Percentiles rank a stretch among this genome's conserved stretches.
These are phyloP conservation scores for Leguminivora glycinivorella DNA, from an alignment of 1,140 invertebrate genomes.

Conservation along the genomic window DNA sequence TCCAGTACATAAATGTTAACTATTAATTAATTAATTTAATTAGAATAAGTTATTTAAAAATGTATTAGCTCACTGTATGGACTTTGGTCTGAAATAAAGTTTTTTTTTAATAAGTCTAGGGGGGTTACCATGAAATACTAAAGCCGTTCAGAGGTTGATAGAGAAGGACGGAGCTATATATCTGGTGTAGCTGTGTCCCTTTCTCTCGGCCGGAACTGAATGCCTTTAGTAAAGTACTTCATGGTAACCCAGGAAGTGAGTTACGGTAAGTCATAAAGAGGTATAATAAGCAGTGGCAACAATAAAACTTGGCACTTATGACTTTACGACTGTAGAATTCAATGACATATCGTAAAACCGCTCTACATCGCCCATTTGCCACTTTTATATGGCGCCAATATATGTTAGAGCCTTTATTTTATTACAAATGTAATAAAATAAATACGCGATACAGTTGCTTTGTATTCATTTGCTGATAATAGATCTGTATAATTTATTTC, in stretches of 20 bases:
- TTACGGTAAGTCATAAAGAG: not conserved
- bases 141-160: no score
- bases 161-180: no score
- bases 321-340: conserved; percentile 8
- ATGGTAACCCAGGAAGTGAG: conserved; percentile 8
- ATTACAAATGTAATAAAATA: conserved; percentile 14
- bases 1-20: no score
- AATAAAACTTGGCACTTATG: conserved; percentile 25
- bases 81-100: no score
- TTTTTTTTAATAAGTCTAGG: no score
- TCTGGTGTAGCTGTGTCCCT: no score
- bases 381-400: conserved; percentile 10
- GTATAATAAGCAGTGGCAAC: conserved; percentile 23
- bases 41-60: no score
- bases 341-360: conserved; percentile 23
- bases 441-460: conserved; percentile 9
- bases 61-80: no score
- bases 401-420: conserved; percentile 22
- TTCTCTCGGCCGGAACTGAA: no score
- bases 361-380: conserved; percentile 21
- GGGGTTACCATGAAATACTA: no score
- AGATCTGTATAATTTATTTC: not conserved
- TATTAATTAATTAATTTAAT: no score
- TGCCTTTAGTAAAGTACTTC: no score
- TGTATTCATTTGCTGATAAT: conserved; percentile 7